Evolutionary conservation across 1,140 invertebrate genomes (phyloP).

Genomic region (Drosophila grimshawi): DNA sequence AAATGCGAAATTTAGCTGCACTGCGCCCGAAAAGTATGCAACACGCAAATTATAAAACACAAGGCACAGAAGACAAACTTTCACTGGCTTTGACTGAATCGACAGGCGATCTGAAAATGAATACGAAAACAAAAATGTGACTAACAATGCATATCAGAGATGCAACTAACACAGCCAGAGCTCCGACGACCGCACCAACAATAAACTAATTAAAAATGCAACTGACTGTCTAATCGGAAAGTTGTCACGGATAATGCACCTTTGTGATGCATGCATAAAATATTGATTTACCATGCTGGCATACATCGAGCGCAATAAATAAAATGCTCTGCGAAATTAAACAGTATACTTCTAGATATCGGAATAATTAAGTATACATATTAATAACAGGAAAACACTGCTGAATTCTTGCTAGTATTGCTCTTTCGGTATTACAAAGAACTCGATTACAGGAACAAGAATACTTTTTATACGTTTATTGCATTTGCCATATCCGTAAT

Average conservation of each 20-base stretch:
- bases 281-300: not conserved
- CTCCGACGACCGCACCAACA: constrained; percentile 38
- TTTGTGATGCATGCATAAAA: not conserved
- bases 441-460: too few species aligned
- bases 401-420: too few species aligned
- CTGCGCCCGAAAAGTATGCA: constrained; percentile 49
- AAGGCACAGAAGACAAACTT: constrained; percentile 79
- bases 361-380: too few species aligned
- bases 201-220: constrained; percentile 76
- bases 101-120: constrained; percentile 77
- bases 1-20: constrained; percentile 5
- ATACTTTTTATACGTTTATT: too few species aligned
- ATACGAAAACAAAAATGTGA: constrained; percentile 64
- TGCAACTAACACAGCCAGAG: not conserved
- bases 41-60: constrained; percentile 76
- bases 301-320: not conserved
- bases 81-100: constrained; percentile 64
- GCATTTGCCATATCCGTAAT: too few species aligned
- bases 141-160: constrained; percentile 39
- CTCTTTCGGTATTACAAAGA: too few species aligned
- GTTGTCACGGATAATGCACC: not conserved
- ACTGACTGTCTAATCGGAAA: constrained; percentile 46
- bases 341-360: too few species aligned
- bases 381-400: too few species aligned
- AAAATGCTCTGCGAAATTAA: too few species aligned